These are phyloP conservation scores for Perca schrenkii DNA, from an alignment of 2,113 vertebrate genomes.

Conservation along the genomic window DNA sequence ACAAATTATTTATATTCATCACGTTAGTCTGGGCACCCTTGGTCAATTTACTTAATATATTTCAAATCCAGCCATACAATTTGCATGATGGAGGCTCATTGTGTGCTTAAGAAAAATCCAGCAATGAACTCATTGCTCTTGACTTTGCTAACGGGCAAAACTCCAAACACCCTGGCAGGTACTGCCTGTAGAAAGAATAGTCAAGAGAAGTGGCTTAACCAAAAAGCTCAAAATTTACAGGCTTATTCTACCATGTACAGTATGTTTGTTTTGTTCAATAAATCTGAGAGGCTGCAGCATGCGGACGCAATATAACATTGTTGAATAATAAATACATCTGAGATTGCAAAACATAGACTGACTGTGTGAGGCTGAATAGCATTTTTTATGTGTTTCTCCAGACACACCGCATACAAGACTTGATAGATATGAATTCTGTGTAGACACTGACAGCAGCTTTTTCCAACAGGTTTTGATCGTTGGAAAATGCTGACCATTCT, in stretches of 20 bases:
- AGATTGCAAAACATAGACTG: neutral
- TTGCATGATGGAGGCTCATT: conserved; percentile 34
- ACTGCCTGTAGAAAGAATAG: neutral
- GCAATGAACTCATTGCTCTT: conserved; percentile 25
- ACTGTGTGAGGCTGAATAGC: neutral
- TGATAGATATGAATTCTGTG: neutral
- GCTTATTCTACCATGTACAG: conserved; percentile 1
- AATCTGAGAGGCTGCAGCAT: neutral
- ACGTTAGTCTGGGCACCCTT: conserved; percentile 14
- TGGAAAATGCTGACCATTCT: neutral
- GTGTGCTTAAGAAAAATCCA: conserved; percentile 31
- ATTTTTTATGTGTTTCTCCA: neutral
- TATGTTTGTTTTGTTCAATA: neutral
- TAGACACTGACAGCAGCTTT: neutral
- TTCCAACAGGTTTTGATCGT: neutral
- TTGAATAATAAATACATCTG: conserved; percentile 19
- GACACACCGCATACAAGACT: neutral
- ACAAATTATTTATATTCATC: conserved; percentile 55
- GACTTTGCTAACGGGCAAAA: conserved; percentile 41
- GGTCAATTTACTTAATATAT: conserved; percentile 50
- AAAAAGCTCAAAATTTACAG: conserved; percentile 2
- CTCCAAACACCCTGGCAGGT: conserved; percentile 31
- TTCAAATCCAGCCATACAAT: conserved; percentile 36
- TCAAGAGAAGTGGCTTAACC: conserved; percentile 19
- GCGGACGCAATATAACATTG: neutral